Conservation (phyloP, 1,140 invertebrate species). For the Dendroctonus ponderosae region DNA sequence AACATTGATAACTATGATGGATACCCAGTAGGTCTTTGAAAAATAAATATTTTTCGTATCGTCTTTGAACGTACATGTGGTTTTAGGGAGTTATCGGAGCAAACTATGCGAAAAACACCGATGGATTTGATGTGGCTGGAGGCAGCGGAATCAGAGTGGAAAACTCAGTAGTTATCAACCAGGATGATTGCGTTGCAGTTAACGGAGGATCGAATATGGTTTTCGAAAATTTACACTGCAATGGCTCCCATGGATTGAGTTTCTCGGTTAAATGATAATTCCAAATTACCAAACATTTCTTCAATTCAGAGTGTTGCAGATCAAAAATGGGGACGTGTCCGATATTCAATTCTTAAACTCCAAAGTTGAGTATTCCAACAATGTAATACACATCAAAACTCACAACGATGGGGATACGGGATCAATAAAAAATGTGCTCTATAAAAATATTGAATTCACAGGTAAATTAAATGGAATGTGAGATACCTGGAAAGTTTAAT, state of each 20-base stretch:
- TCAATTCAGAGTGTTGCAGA: background rate
- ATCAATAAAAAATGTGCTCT: constrained; percentile 16
- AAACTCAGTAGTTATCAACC: constrained; percentile 24
- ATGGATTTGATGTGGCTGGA: constrained; percentile 27
- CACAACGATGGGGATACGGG: constrained; percentile 18
- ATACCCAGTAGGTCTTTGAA: constrained; percentile 15
- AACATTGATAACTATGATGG: constrained; percentile 23
- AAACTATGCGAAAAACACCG: constrained; percentile 25
- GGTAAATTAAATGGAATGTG: constrained; percentile 12
- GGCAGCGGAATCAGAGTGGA: constrained; percentile 3
- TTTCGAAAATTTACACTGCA: constrained; percentile 28
- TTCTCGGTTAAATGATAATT: constrained; percentile 6
- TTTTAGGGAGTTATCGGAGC: constrained; percentile 2
- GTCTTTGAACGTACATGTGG: background rate
- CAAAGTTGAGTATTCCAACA: constrained; percentile 11
- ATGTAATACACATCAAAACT: constrained; percentile 31
- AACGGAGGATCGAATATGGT: constrained; percentile 13
- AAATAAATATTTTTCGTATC: background rate
- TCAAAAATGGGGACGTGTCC: constrained; percentile 7
- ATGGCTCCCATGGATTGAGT: constrained; percentile 33
- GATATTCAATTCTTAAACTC: constrained; percentile 25
- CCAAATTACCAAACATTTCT: background rate
- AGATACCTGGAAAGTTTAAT: no score
- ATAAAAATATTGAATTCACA: constrained; percentile 24
- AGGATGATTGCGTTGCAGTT: constrained; percentile 34